phyloP scores from a whole-genome alignment of 2,888 invertebrate species.

The Salticus scenicus region DNA sequence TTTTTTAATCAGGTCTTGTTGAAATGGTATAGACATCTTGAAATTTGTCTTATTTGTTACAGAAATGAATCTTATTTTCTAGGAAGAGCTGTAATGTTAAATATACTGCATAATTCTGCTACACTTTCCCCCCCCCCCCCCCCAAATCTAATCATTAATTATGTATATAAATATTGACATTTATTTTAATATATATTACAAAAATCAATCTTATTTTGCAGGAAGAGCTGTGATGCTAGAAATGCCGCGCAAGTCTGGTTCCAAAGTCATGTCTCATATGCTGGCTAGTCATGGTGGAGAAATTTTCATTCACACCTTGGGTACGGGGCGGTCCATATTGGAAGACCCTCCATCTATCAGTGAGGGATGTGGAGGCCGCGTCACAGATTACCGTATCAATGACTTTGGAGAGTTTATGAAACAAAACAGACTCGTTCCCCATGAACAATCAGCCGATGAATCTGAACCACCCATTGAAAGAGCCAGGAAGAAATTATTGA shows the following conservation, averaged over 20 bases:
- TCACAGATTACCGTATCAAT: constrained; percentile 90
- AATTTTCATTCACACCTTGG: constrained; percentile 94
- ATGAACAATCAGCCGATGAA: constrained; percentile 74
- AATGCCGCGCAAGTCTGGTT: constrained; percentile 82
- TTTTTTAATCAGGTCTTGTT: no score
- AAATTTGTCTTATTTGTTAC: no score
- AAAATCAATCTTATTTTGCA: no score
- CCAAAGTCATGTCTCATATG: constrained; percentile 93
- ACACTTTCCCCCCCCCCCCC: no score
- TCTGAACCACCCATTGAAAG: constrained; percentile 79
- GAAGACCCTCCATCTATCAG: constrained; percentile 97
- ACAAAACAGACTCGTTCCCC: constrained; percentile 86
- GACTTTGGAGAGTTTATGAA: constrained; percentile 94
- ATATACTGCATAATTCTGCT: no score
- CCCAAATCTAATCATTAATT: no score
- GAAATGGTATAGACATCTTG: no score
- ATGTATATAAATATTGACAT: no score
- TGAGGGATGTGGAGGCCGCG: constrained; percentile 94
- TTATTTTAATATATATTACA: no score
- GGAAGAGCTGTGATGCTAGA: constrained; percentile 82
- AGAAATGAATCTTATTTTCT: no score
- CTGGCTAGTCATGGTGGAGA: constrained; percentile 95
- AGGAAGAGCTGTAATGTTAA: no score
- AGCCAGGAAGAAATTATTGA: constrained; percentile 83
- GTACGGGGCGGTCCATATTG: constrained; percentile 87